Base-by-base conservation (phyloP, 1,140 invertebrate species). In the Procambarus clarkii region DNA sequence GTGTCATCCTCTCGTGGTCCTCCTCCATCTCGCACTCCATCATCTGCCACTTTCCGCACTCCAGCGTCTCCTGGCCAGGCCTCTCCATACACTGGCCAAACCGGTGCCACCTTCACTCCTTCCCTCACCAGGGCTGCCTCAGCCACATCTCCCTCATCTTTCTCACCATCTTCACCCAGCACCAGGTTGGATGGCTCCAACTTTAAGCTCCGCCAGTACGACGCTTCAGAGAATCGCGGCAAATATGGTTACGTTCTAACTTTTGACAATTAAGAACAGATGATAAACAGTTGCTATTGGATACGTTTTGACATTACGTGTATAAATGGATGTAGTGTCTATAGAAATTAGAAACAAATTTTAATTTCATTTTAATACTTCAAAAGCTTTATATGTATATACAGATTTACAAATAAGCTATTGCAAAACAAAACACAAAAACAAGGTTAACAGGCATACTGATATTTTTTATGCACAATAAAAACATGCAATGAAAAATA, bases 161-260 rank as follows among this genome's bases (percentile, higher is more conserved):
- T 64, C 58, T 45, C 54, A 18, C 21, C 54, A n/a, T 21, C 81
- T 4, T 34, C 58, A 69, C 1, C 80, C 11, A 34, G 50, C 18
- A 34, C 24, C 58, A 77, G 71, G 46, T 5, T 46, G 24, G 46
- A 50, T 48, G 54, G 54, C 45, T 21, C 58, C n/a, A 69, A 78
- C 58, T 82, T 88, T 60, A 13, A 88, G 64, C 87, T 88, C 9
- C 77, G 46, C 9, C 87, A 78, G 79, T 88, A 88, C 79, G 79
- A 74, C 21, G 87, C 86, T n/a, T 21, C 74, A 24, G 50, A 88
- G 18, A 82, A 82, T 58, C 60, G 45, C 24, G 78, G 48, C 9
- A 88, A 88, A 60, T 81, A 71, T 58, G 87, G 87, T 24, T 88
- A 88, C 46, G 87, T 88, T 18, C 87, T 88, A 11, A 81, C 79